Evolutionary conservation across 2,113 vertebrate genomes (phyloP).

Genomic region (Fulica atra): DNA sequence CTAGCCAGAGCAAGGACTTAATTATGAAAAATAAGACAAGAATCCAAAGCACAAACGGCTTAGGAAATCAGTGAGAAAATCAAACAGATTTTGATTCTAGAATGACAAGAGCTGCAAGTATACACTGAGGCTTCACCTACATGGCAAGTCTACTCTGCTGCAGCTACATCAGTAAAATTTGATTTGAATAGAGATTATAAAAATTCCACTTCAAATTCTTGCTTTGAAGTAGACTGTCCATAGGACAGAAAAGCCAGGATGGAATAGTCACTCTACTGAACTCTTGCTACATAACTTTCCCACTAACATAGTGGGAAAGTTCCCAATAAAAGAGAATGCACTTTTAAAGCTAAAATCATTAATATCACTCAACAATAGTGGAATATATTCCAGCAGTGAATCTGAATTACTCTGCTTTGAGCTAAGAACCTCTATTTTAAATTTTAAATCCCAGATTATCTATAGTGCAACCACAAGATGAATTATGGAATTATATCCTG

Average conservation of each 20-base stretch:
- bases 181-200: neutral
- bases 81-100: neutral
- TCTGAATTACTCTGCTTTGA: neutral
- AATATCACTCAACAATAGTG: neutral
- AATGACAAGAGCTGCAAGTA: neutral
- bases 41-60: neutral
- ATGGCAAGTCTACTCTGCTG: neutral
- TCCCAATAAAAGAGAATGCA: neutral
- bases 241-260: neutral
- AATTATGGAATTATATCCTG: neutral
- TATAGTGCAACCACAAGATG: neutral
- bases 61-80: neutral
- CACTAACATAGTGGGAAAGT: neutral
- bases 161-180: neutral
- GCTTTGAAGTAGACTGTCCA: neutral
- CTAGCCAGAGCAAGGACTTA: neutral
- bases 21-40: neutral
- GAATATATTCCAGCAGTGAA: neutral
- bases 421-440: neutral
- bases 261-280: neutral
- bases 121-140: neutral
- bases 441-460: neutral
- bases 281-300: neutral
- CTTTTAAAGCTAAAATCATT: neutral
- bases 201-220: neutral